A percentile compares a stretch with the other conserved stretches of the same genome.
phyloP scores from a whole-genome alignment of 2,888 invertebrate genomes.

The Gonocerus acuteangulatus region DNA sequence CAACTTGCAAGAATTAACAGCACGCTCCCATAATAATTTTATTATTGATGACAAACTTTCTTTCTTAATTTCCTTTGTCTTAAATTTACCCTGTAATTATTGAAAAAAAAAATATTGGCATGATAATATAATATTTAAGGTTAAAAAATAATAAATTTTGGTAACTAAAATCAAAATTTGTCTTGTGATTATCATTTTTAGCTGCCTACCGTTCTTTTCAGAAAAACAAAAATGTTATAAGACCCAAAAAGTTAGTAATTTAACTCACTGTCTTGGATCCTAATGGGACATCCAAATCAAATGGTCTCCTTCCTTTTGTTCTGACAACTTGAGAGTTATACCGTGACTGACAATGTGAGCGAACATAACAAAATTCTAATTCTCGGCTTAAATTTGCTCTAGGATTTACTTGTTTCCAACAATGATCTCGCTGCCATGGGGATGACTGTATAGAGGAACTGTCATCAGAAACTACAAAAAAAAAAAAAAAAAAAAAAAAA shows the following conservation, averaged over 20 bases:
- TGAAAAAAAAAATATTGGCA: too few species aligned
- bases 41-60: constrained; percentile 36
- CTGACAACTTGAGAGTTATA: constrained; percentile 43
- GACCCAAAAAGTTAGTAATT: too few species aligned
- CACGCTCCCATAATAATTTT: constrained; percentile 39
- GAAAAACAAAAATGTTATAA: too few species aligned
- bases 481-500: not conserved
- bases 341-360: constrained; percentile 46
- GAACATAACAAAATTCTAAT: constrained; percentile 62
- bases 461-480: constrained; percentile 67
- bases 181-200: too few species aligned
- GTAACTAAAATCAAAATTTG: too few species aligned
- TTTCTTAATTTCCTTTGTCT: constrained; percentile 8
- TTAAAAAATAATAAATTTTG: too few species aligned
- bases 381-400: constrained; percentile 65
- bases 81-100: constrained; percentile 24
- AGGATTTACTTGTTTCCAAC: constrained; percentile 77
- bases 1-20: constrained; percentile 37
- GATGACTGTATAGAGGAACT: constrained; percentile 85
- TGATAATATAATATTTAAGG: too few species aligned
- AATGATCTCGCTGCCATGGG: constrained; percentile 83
- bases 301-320: constrained; percentile 60
- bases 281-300: constrained; percentile 44
- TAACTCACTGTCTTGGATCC: not conserved
- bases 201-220: too few species aligned